Base-by-base conservation (phyloP, 2,888 invertebrate genomes). In the Nemurella pictetii region DNA sequence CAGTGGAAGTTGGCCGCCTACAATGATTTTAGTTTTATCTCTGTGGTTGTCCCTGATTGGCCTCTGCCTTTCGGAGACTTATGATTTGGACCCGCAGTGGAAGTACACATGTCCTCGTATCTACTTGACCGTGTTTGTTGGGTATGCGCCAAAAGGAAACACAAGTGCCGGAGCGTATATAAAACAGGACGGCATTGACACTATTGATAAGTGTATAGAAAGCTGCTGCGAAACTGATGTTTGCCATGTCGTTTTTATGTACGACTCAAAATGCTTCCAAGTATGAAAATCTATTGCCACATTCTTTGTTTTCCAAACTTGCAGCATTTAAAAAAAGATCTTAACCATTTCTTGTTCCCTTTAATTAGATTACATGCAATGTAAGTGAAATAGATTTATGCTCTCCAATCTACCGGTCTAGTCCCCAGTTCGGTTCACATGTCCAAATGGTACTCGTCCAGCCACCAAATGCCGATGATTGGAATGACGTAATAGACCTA, bases 221-320 rank as follows among this genome's bases (percentile, higher is more conserved):
- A 91, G 93, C 88, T 95, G 96, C 90, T 94, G 96, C 90, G 88
- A 92, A 82, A 90, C 94, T 87, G 91, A 93, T 83, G 90, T 91
- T 0, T 97, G 97, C 89, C 95, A 97, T 90, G 94, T 96, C 86
- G 96, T 95, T 2, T 94, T 97, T 89, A 94, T 95, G 90, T 94
- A 93, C 87, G 94, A 96, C 88, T 90, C 92, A 27, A 94, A 94
- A 86, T 97, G 97, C 89, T 97, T 94, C 89, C 95, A 96, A 90
- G 93, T 96, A 87, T 87, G 88, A 81, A 80, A n/a, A 80, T 72
- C 26, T 28, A 27, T 20, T 30, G 32, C 15, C 9, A 29, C 25
- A 12, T 83, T 74, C 20, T 83, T 83, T 35, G 7, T 77, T 20
- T 28, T 20, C 5, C 26, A 3, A n/a, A n/a, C 20, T 80, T 80